These are phyloP conservation scores for Peromyscus nudipes DNA, from an alignment of 2,797 vertebrate species.

Conservation along the genomic window DNA sequence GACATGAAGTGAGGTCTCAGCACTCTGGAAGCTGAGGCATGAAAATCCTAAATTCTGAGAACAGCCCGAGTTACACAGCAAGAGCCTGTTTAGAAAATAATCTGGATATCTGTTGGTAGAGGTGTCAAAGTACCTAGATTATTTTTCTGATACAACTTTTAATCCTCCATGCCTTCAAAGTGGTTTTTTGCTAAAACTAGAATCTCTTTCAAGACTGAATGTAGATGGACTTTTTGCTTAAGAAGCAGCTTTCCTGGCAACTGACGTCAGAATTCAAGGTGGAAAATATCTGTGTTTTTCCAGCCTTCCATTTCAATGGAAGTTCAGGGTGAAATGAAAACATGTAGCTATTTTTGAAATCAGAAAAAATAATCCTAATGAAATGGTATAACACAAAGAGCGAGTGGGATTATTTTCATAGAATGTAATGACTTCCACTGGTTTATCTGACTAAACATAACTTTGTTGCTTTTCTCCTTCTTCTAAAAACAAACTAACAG, in stretches of 20 bases:
- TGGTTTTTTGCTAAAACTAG: background rate
- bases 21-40: background rate
- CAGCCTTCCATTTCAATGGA: constrained; percentile 43
- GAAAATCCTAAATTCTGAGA: background rate
- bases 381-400: constrained; percentile 58
- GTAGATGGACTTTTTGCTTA: background rate
- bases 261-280: background rate
- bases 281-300: constrained; percentile 2
- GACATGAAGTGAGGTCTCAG: background rate
- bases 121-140: background rate
- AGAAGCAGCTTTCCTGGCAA: constrained; percentile 11
- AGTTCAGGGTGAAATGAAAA: background rate
- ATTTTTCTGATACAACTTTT: background rate
- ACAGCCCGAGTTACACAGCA: background rate
- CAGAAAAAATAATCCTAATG: constrained; percentile 17
- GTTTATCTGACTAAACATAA: constrained; percentile 82
- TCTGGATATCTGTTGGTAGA: background rate
- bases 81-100: background rate
- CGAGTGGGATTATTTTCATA: constrained; percentile 7
- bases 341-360: constrained; percentile 34
- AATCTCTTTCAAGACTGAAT: background rate
- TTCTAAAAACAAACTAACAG: constrained; percentile 90
- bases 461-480: constrained; percentile 87
- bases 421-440: constrained; percentile 56
- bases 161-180: background rate